phyloP scores from a whole-genome alignment of 1,140 invertebrate species.

The Tetragnatha versicolor region DNA sequence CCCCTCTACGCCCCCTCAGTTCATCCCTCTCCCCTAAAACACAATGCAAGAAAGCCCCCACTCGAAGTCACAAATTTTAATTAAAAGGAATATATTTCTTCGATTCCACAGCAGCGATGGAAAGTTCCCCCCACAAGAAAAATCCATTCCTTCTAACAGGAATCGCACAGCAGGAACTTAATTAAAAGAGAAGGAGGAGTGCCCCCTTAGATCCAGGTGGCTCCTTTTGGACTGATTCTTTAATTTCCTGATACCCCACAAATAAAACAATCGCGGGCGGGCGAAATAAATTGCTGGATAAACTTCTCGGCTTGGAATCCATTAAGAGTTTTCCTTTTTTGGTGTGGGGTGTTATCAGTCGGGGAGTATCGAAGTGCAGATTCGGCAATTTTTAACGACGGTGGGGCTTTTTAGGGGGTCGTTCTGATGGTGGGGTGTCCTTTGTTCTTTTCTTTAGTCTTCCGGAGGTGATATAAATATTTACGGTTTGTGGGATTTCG shows the following conservation, averaged over 20 bases:
- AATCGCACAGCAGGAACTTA: conserved; percentile 35
- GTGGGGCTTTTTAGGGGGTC: no score
- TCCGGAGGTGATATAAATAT: no score
- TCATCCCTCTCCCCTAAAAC: no score
- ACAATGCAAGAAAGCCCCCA: no score
- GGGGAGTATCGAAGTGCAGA: no score
- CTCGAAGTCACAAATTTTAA: conserved; percentile 27
- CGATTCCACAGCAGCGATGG: background rate
- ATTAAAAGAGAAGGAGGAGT: conserved; percentile 11
- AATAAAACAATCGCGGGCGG: conserved; percentile 19
- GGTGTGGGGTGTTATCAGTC: no score
- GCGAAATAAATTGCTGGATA: conserved; percentile 31
- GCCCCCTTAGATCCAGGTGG: conserved; percentile 2
- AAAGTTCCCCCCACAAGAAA: background rate
- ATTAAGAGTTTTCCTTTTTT: background rate
- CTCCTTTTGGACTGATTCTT: conserved; percentile 11
- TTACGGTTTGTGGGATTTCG: no score
- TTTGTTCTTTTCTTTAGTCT: no score
- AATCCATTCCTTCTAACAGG: background rate
- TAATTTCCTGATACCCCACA: conserved; percentile 26
- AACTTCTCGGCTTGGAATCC: conserved; percentile 12
- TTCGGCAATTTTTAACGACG: no score
- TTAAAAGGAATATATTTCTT: conserved; percentile 23
- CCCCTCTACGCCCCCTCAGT: no score
- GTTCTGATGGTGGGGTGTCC: no score